A percentile compares a stretch with the other conserved stretches of the same genome.
Conservation (phyloP, 92 coral and sea anemone species). For the Nematostella vectensis region DNA sequence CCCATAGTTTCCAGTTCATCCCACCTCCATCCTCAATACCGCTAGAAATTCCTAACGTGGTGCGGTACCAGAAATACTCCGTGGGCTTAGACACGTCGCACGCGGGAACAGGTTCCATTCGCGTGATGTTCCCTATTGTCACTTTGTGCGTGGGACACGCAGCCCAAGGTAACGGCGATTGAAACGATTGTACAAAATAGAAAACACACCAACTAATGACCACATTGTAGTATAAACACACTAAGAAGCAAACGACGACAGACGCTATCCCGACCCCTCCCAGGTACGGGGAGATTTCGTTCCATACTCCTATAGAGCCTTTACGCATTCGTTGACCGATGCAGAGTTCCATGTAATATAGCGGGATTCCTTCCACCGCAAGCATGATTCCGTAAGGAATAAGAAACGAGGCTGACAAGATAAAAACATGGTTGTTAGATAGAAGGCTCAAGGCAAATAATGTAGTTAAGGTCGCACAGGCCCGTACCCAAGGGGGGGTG, state of each 20-base stretch:
- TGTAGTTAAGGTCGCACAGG: no score
- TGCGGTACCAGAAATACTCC: constrained; percentile 91
- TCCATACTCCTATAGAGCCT: constrained; percentile 99
- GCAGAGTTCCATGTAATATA: constrained; percentile 96
- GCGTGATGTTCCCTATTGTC: constrained; percentile 52
- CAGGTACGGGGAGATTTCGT: constrained; percentile 93
- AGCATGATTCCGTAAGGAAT: constrained; percentile 97
- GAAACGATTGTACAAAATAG: constrained; percentile 90
- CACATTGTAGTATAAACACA: constrained; percentile 87
- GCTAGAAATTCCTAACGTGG: constrained; percentile 65
- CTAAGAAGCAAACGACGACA: constrained; percentile 91
- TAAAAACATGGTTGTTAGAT: no score
- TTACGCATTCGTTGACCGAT: constrained; percentile 99
- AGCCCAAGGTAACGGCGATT: constrained; percentile 89
- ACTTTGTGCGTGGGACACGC: constrained; percentile 68
- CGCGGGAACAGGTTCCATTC: constrained; percentile 45
- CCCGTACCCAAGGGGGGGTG: no score
- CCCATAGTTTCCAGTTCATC: constrained; percentile 87
- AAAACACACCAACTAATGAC: constrained; percentile 97
- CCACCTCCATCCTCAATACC: constrained; percentile 81
- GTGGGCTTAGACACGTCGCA: constrained; percentile 73
- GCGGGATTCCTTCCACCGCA: constrained; percentile 93
- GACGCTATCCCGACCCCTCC: constrained; percentile 94
- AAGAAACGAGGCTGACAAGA: constrained; percentile 74
- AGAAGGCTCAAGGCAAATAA: no score